Conservation (phyloP, 2,888 invertebrate genomes). For the Yponomeuta plumbellus region DNA sequence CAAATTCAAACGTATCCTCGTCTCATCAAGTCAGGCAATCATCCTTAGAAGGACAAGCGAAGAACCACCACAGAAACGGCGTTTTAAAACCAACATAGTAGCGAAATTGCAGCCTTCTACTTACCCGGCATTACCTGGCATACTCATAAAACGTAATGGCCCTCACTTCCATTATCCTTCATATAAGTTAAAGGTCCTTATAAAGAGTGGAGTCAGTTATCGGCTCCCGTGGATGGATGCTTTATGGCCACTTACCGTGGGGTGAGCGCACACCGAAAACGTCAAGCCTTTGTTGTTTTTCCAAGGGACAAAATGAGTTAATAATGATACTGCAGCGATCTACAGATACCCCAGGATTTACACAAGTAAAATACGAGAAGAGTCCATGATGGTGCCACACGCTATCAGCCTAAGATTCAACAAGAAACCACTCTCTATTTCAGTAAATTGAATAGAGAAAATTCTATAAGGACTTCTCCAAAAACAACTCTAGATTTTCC, state of each 20-base stretch:
- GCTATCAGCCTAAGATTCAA: background rate
- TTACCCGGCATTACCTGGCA: slow-evolving; percentile 31
- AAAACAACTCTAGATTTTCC: no score
- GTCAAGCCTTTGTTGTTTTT: background rate
- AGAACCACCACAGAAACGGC: background rate
- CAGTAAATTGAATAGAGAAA: background rate
- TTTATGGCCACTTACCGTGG: slow-evolving; percentile 42
- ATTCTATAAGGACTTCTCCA: no score
- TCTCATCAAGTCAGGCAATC: background rate
- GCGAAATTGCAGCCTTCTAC: slow-evolving; percentile 38
- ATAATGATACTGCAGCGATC: background rate
- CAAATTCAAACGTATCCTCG: background rate
- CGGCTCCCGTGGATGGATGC: slow-evolving; percentile 43
- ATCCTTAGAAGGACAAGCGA: background rate
- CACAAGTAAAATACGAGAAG: background rate
- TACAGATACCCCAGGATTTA: background rate
- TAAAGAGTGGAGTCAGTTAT: slow-evolving; percentile 47
- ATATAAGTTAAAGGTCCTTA: slow-evolving; percentile 50
- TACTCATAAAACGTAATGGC: slow-evolving; percentile 50
- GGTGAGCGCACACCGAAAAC: background rate
- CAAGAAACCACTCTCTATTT: background rate
- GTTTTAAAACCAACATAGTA: slow-evolving; percentile 50
- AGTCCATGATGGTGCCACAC: background rate
- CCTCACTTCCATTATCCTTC: slow-evolving; percentile 39
- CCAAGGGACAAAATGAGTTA: background rate